Evolutionary conservation across 2,113 vertebrate genomes (phyloP).

Genomic region (Baryphthengus martii): DNA sequence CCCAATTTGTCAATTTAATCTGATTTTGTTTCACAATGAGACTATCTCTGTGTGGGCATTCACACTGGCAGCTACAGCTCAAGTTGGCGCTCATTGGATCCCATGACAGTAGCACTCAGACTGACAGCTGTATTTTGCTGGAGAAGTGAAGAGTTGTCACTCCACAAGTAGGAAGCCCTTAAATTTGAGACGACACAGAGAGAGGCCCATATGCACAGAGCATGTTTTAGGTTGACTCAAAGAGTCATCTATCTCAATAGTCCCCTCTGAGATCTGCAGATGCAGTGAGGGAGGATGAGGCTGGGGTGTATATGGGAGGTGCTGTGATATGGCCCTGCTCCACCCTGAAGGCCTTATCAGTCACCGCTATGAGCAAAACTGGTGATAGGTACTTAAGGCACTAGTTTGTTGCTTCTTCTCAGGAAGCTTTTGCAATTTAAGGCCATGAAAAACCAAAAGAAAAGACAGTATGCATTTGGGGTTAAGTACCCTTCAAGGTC

Average conservation of each 20-base stretch:
- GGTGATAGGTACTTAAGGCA: not conserved
- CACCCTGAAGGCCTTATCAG: not conserved
- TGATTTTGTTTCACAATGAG: not conserved
- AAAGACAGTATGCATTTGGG: not conserved
- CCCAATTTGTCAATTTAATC: not conserved
- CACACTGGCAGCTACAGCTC: not conserved
- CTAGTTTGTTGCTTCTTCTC: not conserved
- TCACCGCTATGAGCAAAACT: not conserved
- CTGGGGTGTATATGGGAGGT: not conserved
- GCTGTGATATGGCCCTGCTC: not conserved
- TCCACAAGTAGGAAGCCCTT: not conserved
- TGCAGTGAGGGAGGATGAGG: not conserved
- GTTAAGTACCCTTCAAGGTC: not conserved
- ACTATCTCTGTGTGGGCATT: not conserved
- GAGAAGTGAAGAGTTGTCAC: not conserved
- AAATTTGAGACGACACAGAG: not conserved
- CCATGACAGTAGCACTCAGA: not conserved
- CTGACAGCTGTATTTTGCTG: not conserved
- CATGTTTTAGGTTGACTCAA: not conserved
- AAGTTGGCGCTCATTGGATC: not conserved
- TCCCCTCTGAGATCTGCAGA: not conserved
- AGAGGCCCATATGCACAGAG: rapidly evolving
- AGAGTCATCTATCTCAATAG: not conserved
- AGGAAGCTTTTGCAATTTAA: not conserved
- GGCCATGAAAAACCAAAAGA: not conserved